These are phyloP conservation scores for Ennomos quercinarius DNA, from an alignment of 2,888 invertebrate species.

Conservation along the genomic window DNA sequence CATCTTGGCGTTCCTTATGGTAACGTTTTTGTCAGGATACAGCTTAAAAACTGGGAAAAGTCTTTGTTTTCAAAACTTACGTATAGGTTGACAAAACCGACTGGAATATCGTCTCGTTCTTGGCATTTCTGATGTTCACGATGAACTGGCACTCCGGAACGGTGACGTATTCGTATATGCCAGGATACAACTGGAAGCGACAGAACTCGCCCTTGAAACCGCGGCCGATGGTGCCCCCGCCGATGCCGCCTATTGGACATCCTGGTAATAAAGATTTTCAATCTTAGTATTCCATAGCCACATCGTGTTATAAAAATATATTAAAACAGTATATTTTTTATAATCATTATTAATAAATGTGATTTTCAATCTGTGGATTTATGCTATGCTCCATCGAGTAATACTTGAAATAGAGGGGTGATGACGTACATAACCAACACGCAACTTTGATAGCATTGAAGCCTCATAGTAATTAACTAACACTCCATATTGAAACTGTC, in stretches of 20 bases:
- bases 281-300: background rate
- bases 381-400: too few relatives aligned
- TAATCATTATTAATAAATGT: too few relatives aligned
- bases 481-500: too few relatives aligned
- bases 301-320: too few relatives aligned
- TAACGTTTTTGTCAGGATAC: background rate
- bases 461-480: too few relatives aligned
- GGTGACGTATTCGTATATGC: conserved; percentile 93
- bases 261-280: conserved; percentile 78
- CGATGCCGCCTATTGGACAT: conserved; percentile 83
- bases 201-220: conserved; percentile 98
- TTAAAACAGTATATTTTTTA: too few relatives aligned
- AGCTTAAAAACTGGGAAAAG: conserved; percentile 7
- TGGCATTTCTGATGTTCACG: conserved; percentile 90
- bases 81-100: conserved; percentile 91
- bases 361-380: too few relatives aligned
- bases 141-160: conserved; percentile 96
- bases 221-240: conserved; percentile 91
- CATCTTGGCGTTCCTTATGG: background rate
- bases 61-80: conserved; percentile 76
- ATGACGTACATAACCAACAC: too few relatives aligned
- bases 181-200: conserved; percentile 95
- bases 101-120: conserved; percentile 90
- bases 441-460: too few relatives aligned
- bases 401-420: too few relatives aligned